Evolutionary conservation across 1,140 invertebrate species (phyloP).

Genomic region (Pteromalus puparum): DNA sequence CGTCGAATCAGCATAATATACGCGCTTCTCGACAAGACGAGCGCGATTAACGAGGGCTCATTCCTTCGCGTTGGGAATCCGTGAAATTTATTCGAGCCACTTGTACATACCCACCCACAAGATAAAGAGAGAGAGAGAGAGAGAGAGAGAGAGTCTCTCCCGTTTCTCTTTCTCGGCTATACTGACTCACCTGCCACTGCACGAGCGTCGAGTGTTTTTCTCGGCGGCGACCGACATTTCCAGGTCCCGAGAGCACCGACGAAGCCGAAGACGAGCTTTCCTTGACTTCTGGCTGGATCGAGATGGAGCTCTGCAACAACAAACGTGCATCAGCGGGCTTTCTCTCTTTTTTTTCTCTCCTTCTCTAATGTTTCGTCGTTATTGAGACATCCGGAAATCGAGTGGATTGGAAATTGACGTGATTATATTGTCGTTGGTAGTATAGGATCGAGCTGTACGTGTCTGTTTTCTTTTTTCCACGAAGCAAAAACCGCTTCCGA

Average conservation of each 20-base stretch:
- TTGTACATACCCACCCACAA: background rate
- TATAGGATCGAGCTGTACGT: too few species aligned
- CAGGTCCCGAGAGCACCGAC: constrained; percentile 78
- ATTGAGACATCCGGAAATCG: too few species aligned
- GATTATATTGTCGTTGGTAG: too few species aligned
- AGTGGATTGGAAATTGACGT: too few species aligned
- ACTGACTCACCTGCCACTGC: constrained; percentile 75
- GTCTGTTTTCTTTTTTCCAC: background rate
- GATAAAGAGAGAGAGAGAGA: background rate
- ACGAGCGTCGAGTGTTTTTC: constrained; percentile 74
- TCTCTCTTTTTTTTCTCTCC: too few species aligned
- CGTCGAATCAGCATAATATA: background rate
- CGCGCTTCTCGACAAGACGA: background rate
- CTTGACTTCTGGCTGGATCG: constrained; percentile 68
- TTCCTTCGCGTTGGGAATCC: background rate
- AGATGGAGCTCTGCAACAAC: constrained; percentile 71
- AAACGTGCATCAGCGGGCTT: constrained; percentile 10
- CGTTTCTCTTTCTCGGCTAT: background rate
- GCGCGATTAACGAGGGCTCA: constrained; percentile 50
- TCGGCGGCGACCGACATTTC: constrained; percentile 75
- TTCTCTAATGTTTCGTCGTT: background rate
- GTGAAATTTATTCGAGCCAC: background rate
- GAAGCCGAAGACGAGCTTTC: constrained; percentile 60
- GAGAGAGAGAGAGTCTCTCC: background rate
- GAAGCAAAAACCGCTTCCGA: too few species aligned